Evolutionary conservation across 1,140 invertebrate species (phyloP), one percentile per base, ranked within the genome.

Genomic region (Drosophila yakuba): DNA sequence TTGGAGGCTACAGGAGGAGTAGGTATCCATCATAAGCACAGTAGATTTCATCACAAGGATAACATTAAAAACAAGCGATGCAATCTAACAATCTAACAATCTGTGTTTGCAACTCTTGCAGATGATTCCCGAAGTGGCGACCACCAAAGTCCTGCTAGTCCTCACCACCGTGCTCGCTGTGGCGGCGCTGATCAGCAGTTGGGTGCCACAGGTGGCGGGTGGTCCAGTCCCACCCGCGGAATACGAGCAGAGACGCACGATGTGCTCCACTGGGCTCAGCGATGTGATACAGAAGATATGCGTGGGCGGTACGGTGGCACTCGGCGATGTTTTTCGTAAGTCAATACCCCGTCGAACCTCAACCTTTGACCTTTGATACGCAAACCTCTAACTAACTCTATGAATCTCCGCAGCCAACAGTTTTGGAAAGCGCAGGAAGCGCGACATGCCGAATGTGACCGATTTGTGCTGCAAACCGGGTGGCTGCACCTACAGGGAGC

Each of bases 351-450:
- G 48, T 32, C 2, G 54, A 25, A 3, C 23, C 4, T 25, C 8
- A 7, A 8, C 2, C 28, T 8, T 10, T 32, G 32, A 32, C 8
- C 8, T 1, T 32, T 32, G 32, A 8, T 8, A 10, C 3, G 8
- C 2, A 0, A 8, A 32, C 7, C 2, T 32, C 32, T 32, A 10
- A 32, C 8, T 17, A 17, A 17, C 32, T 10, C 7, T 8, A 32
- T 7, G 7, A 10, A 32, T 32, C 32, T 17, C 39, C 50, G 50
- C 35, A 91, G 91, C 81, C 11, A 54, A 78, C n/a, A 88, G 78
- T 47, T 73, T 90, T 52, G 91, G 76, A 17, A 69, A 59, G 43
- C 83, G 83, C 28, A 66, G 32, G 43, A 91, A 90, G 58, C 82
- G 90, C 15, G 41, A 68, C 7, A 38, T 66, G 3, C 77, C 80